Conservation (phyloP, 2,797 vertebrate species). For the Avahi laniger region DNA sequence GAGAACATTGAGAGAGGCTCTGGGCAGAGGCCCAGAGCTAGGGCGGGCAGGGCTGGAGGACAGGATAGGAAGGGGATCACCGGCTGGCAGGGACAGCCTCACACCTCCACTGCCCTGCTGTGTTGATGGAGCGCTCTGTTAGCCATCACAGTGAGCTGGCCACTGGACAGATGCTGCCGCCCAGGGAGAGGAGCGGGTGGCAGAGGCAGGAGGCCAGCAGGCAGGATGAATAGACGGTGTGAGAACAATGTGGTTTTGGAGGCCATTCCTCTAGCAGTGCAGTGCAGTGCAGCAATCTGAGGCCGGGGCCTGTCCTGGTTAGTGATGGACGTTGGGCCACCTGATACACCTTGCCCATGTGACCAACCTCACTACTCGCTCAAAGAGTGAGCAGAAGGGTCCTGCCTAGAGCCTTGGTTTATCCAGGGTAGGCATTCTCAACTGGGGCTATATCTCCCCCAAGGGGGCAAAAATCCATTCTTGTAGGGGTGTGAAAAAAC, state of each 20-base stretch:
- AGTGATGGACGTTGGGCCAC: neutral
- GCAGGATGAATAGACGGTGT: neutral
- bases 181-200: neutral
- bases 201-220: neutral
- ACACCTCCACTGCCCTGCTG: neutral
- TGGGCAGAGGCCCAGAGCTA: neutral
- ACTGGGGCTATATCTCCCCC: too few species aligned
- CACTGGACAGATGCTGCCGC: neutral
- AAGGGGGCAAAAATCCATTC: neutral
- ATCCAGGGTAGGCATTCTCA: neutral
- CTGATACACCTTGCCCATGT: neutral
- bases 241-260: neutral
- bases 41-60: neutral
- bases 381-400: neutral
- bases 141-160: neutral
- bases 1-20: neutral
- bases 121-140: neutral
- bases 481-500: neutral
- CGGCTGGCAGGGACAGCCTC: neutral
- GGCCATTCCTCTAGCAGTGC: neutral
- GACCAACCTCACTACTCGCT: neutral
- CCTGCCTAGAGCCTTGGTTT: neutral
- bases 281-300: neutral
- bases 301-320: neutral
- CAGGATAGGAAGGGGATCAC: neutral